These are phyloP conservation scores for Erebia palarica DNA, from an alignment of 2,888 invertebrate species.

Conservation along the genomic window DNA sequence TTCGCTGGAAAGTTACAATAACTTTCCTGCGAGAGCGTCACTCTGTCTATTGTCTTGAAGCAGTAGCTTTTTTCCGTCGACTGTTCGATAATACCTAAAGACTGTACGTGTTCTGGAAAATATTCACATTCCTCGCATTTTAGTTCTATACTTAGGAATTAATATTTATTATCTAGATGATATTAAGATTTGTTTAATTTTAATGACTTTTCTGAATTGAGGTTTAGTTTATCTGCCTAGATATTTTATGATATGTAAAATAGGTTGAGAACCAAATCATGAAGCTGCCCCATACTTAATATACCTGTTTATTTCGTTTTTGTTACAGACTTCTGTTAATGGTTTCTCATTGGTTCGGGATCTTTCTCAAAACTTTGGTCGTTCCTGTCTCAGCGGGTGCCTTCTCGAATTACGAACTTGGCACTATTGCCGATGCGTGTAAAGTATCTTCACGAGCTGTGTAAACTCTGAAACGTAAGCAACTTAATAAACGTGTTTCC, in stretches of 20 bases:
- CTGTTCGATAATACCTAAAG: not conserved
- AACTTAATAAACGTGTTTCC: conserved; percentile 46
- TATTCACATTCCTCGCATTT: not conserved
- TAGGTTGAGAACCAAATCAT: not conserved
- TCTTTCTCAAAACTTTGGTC: conserved; percentile 72
- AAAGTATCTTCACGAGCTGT: conserved; percentile 71
- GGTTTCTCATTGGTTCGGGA: conserved; percentile 73
- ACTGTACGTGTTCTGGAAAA: not conserved
- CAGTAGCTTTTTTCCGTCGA: conserved; percentile 1
- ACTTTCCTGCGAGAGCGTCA: conserved; percentile 13
- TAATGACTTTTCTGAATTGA: not conserved
- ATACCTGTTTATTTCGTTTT: conserved; percentile 67
- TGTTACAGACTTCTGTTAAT: conserved; percentile 71
- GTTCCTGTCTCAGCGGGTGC: conserved; percentile 71
- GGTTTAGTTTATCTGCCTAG: not conserved
- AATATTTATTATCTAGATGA: not conserved
- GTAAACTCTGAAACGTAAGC: conserved; percentile 62
- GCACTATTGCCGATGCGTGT: conserved; percentile 75
- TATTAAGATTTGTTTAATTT: not conserved
- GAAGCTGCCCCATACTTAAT: conserved; percentile 35
- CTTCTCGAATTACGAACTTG: conserved; percentile 69
- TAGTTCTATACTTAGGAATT: not conserved
- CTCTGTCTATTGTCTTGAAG: conserved; percentile 7
- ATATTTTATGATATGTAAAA: not conserved
- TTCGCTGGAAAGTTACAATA: conserved; percentile 16